Evolutionary conservation across 2,888 invertebrate genomes (phyloP), one percentile per base, ranked within the genome.

Genomic region (Poecilobothrus nobilitatus): DNA sequence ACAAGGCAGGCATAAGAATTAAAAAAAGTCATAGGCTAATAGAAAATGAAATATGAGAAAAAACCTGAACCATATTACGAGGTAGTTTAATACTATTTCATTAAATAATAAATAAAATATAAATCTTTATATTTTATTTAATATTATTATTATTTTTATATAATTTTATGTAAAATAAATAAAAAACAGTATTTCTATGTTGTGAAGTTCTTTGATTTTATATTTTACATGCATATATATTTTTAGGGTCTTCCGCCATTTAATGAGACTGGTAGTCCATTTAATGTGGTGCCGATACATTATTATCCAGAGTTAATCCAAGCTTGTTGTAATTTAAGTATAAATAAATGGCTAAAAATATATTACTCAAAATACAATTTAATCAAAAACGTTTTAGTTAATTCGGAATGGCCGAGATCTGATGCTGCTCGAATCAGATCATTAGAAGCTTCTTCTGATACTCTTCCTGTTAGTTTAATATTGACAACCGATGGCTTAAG

Each of bases 331-430:
- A 84, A 86, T 74, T 83, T 94, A 69, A 87, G 53, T 53, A 53
- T 27, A 27, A 27, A n/a, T n/a, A n/a, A n/a, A n/a, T n/a, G n/a
- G n/a, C n/a, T n/a, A n/a, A n/a, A n/a, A 18, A 15, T 53, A 53
- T 53, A 53, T 37, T 37, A 5, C 12, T 37, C 7, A 37, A 37
- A 7, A 34, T 34, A 37, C 7, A 37, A 37, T 37, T 37, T 10
- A 37, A 37, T 37, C 7, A 5, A 5, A 37, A 10, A 10, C 1
- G 9, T 53, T 53, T 53, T 53, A 53, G 53, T 94, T 73, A 94
- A 94, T 79, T 87, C 88, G n/a, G 92, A 94, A 84, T 94, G 94
- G 94, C 91, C 90, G 72, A 85, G 93, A 75, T 92, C 92, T 76
- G 88, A 89, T 79, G 88, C 89, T 61, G 91, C 92, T 70, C 85